Base-by-base conservation (phyloP, 1,140 invertebrate genomes). In the Trichonephila clavipes region DNA sequence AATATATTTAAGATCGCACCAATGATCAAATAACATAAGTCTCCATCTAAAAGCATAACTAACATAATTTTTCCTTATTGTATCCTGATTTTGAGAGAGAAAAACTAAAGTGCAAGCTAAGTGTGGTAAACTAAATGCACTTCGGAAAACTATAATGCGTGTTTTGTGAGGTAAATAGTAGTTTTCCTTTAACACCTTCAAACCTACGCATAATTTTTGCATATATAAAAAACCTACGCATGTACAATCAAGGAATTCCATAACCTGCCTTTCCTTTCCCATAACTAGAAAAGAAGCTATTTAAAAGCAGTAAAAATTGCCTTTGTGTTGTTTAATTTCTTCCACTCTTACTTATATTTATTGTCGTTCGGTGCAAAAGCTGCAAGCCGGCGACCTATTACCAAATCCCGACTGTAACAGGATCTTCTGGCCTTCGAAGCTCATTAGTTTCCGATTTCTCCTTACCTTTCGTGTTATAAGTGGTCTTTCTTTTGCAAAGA, bases 371-470 rank as follows among this genome's bases (percentile, higher is more conserved):
- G n/a, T 34, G 51, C 18, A 34, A 83, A 91, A 91, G 28, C 10
- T 28, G 58, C 28, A 21, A 77, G 72, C 72, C 24, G 28, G 40
- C 59, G 81, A 66, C 82, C 40, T 66, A 44, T 66, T 69, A 86
- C 58, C 81, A 28, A 82, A 51, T 24, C 34, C 16, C 34, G 28
- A 24, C 44, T n/a, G 14, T 21, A 88, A 88, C 92, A 88, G 92
- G 85, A 93, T 93, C 85, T 85, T 85, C 21, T 12, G 44, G 18
- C 81, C n/a, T 21, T 28, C 61, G 21, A 87, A 28, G 85, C 92
- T 93, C 85, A 93, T 93, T 93, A 88, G 85, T 21, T 61, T 69
- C 40, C 62, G 88, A 89, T 89, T 86, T 61, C 66, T 66, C 58
- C 77, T 19, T 90, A 61, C 69, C 69, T 81, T 92, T 72, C 91